Evolutionary conservation across 2,113 vertebrate species (phyloP).

Genomic region (Bucco capensis): DNA sequence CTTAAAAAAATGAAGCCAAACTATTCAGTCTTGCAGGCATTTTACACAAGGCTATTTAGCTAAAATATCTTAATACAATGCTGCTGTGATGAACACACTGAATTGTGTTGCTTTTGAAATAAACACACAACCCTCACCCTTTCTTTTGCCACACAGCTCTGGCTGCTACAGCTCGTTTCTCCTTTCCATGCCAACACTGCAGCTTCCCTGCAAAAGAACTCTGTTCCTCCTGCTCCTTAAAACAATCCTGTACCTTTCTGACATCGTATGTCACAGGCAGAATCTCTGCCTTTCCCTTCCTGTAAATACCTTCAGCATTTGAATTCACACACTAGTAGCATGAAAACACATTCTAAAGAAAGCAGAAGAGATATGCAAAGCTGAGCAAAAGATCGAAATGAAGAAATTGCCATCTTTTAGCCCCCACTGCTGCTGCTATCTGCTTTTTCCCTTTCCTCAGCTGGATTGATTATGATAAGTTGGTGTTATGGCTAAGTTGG

Average conservation of each 20-base stretch:
- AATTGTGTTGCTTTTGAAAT: not conserved
- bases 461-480: not conserved
- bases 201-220: not conserved
- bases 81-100: not conserved
- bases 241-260: not conserved
- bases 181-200: not conserved
- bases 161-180: not conserved
- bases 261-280: not conserved
- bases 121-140: not conserved
- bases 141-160: conserved; percentile 1
- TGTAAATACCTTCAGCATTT: not conserved
- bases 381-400: not conserved
- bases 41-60: not conserved
- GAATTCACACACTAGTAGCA: not conserved
- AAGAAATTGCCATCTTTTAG: not conserved
- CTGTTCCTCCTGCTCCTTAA: not conserved
- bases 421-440: not conserved
- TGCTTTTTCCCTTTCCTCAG: not conserved
- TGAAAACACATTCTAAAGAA: not conserved
- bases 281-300: not conserved
- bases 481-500: accelerated
- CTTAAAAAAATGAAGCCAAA: not conserved
- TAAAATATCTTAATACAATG: conserved; percentile 9
- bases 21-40: not conserved
- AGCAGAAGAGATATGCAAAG: not conserved